A percentile compares a stretch with the other conserved stretches of the same genome.
Evolutionary conservation across 2,888 invertebrate species (phyloP).

Genomic region (Agonopterix heracliana): DNA sequence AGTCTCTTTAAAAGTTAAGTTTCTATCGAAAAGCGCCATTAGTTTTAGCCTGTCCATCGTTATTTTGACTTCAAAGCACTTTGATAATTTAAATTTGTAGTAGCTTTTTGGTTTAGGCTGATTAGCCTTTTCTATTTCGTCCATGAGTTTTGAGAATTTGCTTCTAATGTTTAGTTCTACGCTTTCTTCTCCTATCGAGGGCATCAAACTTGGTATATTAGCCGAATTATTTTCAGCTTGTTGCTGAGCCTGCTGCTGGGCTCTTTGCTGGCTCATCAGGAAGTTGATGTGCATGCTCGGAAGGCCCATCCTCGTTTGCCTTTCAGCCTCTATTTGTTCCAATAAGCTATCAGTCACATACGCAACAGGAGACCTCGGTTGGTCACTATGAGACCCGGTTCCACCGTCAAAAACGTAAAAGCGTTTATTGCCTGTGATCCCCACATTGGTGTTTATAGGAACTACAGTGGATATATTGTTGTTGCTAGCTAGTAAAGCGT

Average conservation of each 20-base stretch:
- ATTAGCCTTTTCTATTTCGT: constrained; percentile 71
- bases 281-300: constrained; percentile 72
- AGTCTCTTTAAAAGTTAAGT: constrained; percentile 88
- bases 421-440: constrained; percentile 42
- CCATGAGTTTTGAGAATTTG: constrained; percentile 74
- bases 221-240: constrained; percentile 46
- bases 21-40: constrained; percentile 94
- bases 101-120: constrained; percentile 78
- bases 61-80: constrained; percentile 83
- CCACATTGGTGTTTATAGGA: constrained; percentile 47
- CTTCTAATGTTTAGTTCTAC: constrained; percentile 72
- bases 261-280: constrained; percentile 57
- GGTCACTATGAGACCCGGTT: constrained; percentile 51
- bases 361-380: constrained; percentile 64
- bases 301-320: constrained; percentile 64
- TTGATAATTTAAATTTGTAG: constrained; percentile 85
- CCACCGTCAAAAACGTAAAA: constrained; percentile 69
- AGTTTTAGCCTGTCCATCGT: constrained; percentile 94
- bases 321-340: constrained; percentile 67
- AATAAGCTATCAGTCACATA: constrained; percentile 67
- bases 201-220: constrained; percentile 62
- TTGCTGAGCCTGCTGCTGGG: constrained; percentile 42
- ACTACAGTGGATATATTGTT: constrained; percentile 64
- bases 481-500: constrained; percentile 63
- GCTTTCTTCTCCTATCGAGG: constrained; percentile 74